Evolutionary conservation across 2,888 invertebrate species (phyloP), one percentile per base, ranked within the genome.

Genomic region (Caenorhabditis panamensis): DNA sequence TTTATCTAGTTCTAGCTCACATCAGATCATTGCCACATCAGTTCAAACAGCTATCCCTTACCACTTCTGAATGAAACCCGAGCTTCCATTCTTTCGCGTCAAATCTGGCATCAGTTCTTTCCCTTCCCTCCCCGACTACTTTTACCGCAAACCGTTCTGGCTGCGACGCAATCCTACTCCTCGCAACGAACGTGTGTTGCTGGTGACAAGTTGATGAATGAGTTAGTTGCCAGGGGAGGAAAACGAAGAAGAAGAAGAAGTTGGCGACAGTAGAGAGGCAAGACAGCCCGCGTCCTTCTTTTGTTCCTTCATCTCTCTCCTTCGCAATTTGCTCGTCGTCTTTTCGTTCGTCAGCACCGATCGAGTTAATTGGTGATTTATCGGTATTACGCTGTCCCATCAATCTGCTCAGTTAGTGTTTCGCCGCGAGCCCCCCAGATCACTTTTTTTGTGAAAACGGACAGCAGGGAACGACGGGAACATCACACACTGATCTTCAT

Each of bases 341-440:
- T 61, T 49, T 59, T 72, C 63, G 56, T 56, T 72, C 63, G 56
- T 72, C 72, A 72, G 72, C 72, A 72, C 72, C 66, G 62, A 62
- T 49, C 47, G 20, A 66, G 59, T 75, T 75, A 75, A 75, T 75
- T 75, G 75, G 75, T 75, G 75, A 75, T 75, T 75, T 75, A 75
- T 75, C 75, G 75, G 66, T 75, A 75, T 75, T 75, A 75, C 75
- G 75, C 75, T 66, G 28, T 51, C 47, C 61, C 67, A 76, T 77
- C 77, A 77, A 77, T 77, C 64, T 64, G 69, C 58, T 77, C 67
- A 59, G 59, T 75, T 76, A 61, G 54, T 76, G 75, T 73, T 58
- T 44, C 51, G 24, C 51, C 49, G 28, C 36, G 62, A 24, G 20
- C 26, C 58, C 63, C 31, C 24, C 54, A 37, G 41, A 53, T 47